Evolutionary conservation across 2,113 vertebrate species (phyloP).

Genomic region (Lampris incognitus): DNA sequence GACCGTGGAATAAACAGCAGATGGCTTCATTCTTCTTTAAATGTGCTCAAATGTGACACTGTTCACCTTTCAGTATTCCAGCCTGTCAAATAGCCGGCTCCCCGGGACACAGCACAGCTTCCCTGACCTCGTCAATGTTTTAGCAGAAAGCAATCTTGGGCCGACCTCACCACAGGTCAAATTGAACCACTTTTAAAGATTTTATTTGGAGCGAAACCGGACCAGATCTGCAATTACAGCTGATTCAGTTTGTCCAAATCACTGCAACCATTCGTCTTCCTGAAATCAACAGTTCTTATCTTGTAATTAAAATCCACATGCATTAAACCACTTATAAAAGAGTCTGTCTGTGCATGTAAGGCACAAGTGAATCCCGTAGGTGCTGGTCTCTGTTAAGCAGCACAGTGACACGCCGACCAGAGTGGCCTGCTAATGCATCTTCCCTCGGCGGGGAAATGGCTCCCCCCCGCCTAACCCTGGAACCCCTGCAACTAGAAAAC

Average conservation of each 20-base stretch:
- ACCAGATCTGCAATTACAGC: slow-evolving; percentile 42
- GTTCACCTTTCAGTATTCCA: slow-evolving; percentile 75
- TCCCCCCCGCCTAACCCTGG: slow-evolving; percentile 53
- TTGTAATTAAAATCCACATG: background rate
- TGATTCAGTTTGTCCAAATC: slow-evolving; percentile 11
- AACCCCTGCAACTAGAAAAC: slow-evolving; percentile 46
- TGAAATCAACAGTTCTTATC: slow-evolving; percentile 3
- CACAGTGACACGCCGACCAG: slow-evolving; percentile 43
- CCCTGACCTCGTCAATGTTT: slow-evolving; percentile 73
- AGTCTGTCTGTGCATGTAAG: slow-evolving; percentile 34
- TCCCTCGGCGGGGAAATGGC: slow-evolving; percentile 66
- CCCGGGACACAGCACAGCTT: slow-evolving; percentile 62
- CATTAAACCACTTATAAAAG: slow-evolving; percentile 16
- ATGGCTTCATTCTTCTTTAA: slow-evolving; percentile 72
- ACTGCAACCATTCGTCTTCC: background rate
- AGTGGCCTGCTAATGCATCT: slow-evolving; percentile 57
- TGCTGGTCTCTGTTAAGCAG: slow-evolving; percentile 54
- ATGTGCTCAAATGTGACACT: slow-evolving; percentile 79
- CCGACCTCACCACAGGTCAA: slow-evolving; percentile 71
- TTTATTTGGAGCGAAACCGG: slow-evolving; percentile 65
- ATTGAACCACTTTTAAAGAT: slow-evolving; percentile 74
- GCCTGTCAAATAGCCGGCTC: slow-evolving; percentile 68
- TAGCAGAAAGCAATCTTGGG: slow-evolving; percentile 73
- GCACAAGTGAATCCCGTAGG: slow-evolving; percentile 52
- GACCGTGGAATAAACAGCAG: slow-evolving; percentile 74